A percentile compares a stretch with the other conserved stretches of the same genome.
These are phyloP conservation scores for Kryptolebias marmoratus DNA, from an alignment of 2,113 vertebrate genomes.

Conservation along the genomic window DNA sequence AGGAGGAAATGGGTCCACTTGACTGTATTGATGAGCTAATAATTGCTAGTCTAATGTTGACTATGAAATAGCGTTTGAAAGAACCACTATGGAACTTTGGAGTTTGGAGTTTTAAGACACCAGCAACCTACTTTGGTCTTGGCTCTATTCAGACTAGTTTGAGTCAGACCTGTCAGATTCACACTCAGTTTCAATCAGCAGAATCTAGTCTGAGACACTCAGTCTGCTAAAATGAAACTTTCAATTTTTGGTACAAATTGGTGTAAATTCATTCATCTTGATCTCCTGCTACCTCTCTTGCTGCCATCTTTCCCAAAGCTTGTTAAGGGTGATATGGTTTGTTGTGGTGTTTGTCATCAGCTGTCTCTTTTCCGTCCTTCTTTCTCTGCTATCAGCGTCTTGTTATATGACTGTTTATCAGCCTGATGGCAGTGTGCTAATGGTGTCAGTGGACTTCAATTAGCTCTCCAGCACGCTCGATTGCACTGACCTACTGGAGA, in stretches of 20 bases:
- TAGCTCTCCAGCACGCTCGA: conserved; percentile 58
- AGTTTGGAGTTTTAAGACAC: no score
- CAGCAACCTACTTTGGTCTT: no score
- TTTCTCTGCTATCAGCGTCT: conserved; percentile 37
- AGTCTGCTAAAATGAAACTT: neutral
- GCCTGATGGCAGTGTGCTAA: conserved; percentile 67
- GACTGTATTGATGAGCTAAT: no score
- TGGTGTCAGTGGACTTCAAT: conserved; percentile 75
- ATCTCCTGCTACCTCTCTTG: neutral
- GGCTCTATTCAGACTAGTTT: no score
- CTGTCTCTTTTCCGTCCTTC: conserved; percentile 30
- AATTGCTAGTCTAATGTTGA: no score
- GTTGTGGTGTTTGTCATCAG: conserved; percentile 44
- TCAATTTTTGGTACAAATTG: neutral
- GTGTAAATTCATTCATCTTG: neutral
- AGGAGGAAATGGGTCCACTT: no score
- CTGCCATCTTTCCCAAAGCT: neutral
- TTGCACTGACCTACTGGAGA: conserved; percentile 51
- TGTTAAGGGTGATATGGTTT: conserved; percentile 35
- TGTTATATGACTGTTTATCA: conserved; percentile 63
- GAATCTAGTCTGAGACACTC: neutral
- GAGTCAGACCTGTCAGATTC: no score
- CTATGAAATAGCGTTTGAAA: no score
- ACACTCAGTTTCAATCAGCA: no score
- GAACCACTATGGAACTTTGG: no score